Evolutionary conservation across 2,113 vertebrate genomes (phyloP).

Genomic region (Urocolius indicus): DNA sequence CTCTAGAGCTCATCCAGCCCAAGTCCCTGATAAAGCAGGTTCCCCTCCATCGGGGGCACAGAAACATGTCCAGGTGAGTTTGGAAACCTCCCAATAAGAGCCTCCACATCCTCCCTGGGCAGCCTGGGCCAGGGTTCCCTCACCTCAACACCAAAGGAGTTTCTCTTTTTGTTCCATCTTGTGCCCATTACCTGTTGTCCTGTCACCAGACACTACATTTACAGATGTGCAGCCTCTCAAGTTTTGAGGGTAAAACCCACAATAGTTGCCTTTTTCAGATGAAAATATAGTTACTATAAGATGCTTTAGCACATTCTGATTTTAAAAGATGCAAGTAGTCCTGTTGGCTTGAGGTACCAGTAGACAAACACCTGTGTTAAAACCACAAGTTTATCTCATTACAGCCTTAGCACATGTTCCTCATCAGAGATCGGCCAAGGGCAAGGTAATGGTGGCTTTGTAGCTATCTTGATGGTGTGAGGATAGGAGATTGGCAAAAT

Average conservation of each 20-base stretch:
- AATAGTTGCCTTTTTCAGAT: neutral
- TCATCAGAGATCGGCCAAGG: neutral
- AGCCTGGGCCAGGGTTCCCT: no score
- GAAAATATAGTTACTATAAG: neutral
- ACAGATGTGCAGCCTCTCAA: fast-evolving
- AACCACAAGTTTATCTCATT: neutral
- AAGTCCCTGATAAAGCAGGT: no score
- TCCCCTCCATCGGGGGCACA: no score
- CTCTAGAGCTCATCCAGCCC: no score
- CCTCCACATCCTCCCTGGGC: no score
- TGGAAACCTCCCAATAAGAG: no score
- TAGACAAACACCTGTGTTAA: neutral
- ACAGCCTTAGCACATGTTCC: neutral
- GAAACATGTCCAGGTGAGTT: no score
- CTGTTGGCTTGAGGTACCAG: neutral
- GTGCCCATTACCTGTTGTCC: no score
- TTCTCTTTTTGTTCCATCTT: no score
- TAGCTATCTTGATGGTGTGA: neutral
- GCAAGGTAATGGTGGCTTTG: neutral
- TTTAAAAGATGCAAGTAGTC: neutral
- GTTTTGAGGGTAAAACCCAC: neutral
- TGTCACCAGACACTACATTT: no score
- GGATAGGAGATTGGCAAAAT: neutral
- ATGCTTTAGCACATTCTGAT: neutral
- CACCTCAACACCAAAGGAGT: no score